Percentiles rank a stretch among this genome's conserved stretches.
These are phyloP conservation scores for Tigriopus japonicus DNA, from an alignment of 1,140 invertebrate genomes.

Conservation along the genomic window DNA sequence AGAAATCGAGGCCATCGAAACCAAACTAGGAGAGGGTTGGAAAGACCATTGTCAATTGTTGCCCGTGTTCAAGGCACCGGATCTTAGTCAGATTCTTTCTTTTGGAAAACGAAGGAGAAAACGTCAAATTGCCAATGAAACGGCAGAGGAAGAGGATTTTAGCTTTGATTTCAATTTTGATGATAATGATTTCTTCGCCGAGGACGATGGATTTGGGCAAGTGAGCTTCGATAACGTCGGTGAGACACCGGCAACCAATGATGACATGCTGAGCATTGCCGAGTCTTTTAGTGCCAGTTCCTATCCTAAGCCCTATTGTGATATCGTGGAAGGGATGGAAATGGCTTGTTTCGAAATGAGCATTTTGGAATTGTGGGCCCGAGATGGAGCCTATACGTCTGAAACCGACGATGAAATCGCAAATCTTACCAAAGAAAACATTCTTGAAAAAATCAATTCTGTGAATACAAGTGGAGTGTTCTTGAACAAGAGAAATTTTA, in stretches of 20 bases:
- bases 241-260: background rate
- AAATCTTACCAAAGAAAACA: constrained; percentile 36
- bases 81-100: background rate
- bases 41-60: background rate
- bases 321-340: background rate
- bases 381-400: constrained; percentile 26
- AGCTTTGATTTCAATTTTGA: background rate
- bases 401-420: constrained; percentile 24
- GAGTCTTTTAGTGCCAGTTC: background rate
- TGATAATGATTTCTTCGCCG: background rate
- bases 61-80: constrained; percentile 5
- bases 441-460: constrained; percentile 38
- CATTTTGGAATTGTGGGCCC: constrained; percentile 48
- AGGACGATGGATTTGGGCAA: background rate
- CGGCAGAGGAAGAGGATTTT: background rate
- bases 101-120: constrained; percentile 4
- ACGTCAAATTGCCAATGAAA: background rate
- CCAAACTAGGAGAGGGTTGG: background rate
- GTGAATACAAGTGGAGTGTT: constrained; percentile 22
- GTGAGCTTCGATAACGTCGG: background rate
- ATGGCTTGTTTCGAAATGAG: constrained; percentile 39
- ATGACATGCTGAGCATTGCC: background rate
- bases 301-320: constrained; percentile 12
- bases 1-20: background rate
- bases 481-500: constrained; percentile 3